A percentile compares a stretch with the other conserved stretches of the same genome.
phyloP scores from a whole-genome alignment of 2,888 invertebrate genomes.

The Drosophila nigricruria region DNA sequence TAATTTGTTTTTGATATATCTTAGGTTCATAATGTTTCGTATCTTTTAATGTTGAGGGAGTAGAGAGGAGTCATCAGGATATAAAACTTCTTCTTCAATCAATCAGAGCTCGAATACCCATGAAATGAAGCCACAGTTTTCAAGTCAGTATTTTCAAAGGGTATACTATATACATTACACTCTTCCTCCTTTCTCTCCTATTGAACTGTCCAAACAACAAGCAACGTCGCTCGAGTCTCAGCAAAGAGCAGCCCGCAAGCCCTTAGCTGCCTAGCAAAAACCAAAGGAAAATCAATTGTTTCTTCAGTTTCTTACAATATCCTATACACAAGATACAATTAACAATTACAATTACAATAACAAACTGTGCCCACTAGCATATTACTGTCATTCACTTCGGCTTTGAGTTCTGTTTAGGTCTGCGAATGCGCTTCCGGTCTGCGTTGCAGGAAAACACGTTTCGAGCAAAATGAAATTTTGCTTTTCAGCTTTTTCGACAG shows the following conservation, averaged over 20 bases:
- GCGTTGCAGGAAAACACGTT: conserved; percentile 70
- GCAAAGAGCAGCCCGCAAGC: neutral
- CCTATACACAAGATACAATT: neutral
- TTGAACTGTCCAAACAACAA: neutral
- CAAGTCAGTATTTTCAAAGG: too few species aligned
- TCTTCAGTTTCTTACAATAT: neutral
- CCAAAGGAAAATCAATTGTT: neutral
- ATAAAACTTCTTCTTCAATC: neutral
- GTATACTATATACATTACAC: too few species aligned
- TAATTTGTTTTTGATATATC: neutral
- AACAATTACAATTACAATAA: conserved; percentile 4
- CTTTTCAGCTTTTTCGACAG: conserved; percentile 60
- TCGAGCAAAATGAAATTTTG: conserved; percentile 61
- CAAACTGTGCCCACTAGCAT: conserved; percentile 8
- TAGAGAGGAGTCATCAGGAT: too few species aligned
- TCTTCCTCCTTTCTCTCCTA: too few species aligned
- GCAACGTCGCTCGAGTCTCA: neutral
- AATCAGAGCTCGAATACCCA: too few species aligned
- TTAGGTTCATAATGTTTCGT: neutral
- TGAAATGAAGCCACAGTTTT: too few species aligned
- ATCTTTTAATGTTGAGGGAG: neutral
- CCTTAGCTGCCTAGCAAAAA: neutral
- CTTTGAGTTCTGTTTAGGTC: conserved; percentile 69
- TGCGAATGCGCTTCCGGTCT: conserved; percentile 74
- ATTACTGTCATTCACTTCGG: conserved; percentile 53